Conservation (phyloP, 2,797 vertebrate genomes). For the Acrossocheilus fasciatus region DNA sequence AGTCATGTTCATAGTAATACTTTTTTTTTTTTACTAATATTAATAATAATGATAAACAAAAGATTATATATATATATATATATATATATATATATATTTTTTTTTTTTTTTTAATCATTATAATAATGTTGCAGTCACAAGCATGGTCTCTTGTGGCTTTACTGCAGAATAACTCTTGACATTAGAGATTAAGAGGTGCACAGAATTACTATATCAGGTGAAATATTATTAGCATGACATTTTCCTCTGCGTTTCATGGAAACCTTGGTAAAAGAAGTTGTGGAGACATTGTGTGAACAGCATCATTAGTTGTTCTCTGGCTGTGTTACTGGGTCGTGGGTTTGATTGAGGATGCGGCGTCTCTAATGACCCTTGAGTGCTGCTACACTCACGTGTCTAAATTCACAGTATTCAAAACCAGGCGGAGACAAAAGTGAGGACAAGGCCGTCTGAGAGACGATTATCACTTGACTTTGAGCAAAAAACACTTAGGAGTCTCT, state of each 20-base stretch:
- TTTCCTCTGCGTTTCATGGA: background rate
- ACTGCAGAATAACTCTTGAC: background rate
- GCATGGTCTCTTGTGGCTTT: background rate
- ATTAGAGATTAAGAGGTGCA: background rate
- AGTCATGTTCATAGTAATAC: background rate
- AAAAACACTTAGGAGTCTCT: slow-evolving; percentile 9
- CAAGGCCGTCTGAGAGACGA: background rate
- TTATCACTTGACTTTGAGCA: slow-evolving; percentile 6
- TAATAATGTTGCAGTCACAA: background rate
- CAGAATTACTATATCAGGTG: background rate
- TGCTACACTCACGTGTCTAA: background rate
- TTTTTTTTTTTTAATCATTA: background rate
- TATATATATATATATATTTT: too few species aligned
- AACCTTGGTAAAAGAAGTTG: background rate
- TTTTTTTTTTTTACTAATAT: background rate
- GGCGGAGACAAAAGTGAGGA: background rate
- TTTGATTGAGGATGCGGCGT: background rate
- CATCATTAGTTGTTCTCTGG: background rate
- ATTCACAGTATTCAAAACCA: background rate
- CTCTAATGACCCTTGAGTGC: slow-evolving; percentile 19
- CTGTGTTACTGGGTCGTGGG: slow-evolving; percentile 22
- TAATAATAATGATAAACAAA: background rate
- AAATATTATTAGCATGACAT: slow-evolving; percentile 31
- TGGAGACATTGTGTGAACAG: background rate
- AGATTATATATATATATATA: too few species aligned